A percentile compares a stretch with the other conserved stretches of the same genome.
Evolutionary conservation across 2,797 vertebrate genomes (phyloP).

Genomic region (Cynodonichthys magdalenae): DNA sequence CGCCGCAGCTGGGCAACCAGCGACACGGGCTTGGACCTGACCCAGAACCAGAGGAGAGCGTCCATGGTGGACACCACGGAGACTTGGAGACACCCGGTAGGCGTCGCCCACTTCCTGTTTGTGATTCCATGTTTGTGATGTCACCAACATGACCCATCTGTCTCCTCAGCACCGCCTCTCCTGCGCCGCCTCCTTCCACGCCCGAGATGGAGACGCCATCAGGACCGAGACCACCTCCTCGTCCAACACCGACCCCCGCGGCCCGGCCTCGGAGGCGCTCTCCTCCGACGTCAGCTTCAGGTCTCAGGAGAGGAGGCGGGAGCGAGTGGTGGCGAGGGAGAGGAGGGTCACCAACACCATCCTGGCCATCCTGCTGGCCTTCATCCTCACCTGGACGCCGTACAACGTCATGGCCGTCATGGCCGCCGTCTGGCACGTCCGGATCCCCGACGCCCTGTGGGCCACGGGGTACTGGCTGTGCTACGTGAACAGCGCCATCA

Average conservation of each 20-base stretch:
- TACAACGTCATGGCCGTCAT: conserved; percentile 92
- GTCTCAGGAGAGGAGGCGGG: conserved; percentile 56
- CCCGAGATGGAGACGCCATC: neutral
- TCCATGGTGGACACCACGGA: neutral
- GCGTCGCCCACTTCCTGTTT: neutral
- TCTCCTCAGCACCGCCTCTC: neutral
- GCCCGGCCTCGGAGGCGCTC: neutral
- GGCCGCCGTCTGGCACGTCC: conserved; percentile 86
- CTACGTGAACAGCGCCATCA: conserved; percentile 92
- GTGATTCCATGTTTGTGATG: neutral
- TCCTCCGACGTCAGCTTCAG: conserved; percentile 23
- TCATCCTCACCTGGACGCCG: conserved; percentile 91
- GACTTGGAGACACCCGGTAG: neutral
- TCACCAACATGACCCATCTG: neutral
- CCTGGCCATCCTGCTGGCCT: conserved; percentile 89
- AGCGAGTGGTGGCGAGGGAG: conserved; percentile 85
- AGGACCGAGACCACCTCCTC: conserved; percentile 17
- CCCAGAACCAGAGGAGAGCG: conserved; percentile 33
- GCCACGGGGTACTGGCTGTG: conserved; percentile 90
- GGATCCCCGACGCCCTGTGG: conserved; percentile 85
- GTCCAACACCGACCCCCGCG: conserved; percentile 21
- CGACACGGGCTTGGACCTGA: conserved; percentile 22
- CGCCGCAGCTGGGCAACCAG: conserved; percentile 14
- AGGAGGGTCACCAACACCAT: conserved; percentile 91
- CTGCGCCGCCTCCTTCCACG: neutral